phyloP scores from a whole-genome alignment of 1,140 invertebrate genomes.

The Pseudomyrmex sp. region DNA sequence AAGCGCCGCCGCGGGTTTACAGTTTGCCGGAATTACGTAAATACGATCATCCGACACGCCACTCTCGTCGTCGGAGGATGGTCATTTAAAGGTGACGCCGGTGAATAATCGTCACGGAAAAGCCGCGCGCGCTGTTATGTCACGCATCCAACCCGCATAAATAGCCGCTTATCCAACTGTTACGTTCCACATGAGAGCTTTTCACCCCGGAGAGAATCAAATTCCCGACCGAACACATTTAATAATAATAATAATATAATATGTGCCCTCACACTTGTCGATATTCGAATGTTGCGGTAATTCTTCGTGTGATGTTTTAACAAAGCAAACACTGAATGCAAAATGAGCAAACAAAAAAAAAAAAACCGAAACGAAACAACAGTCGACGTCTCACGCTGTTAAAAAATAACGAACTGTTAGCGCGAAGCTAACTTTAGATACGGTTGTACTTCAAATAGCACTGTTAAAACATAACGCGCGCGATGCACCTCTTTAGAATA shows the following conservation, averaged over 20 bases:
- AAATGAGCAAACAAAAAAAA: too few relatives aligned
- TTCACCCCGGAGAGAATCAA: background rate
- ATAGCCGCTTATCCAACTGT: background rate
- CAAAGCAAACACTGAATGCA: too few relatives aligned
- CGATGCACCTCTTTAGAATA: too few relatives aligned
- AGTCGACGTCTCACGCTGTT: too few relatives aligned
- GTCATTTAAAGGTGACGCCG: conserved; percentile 48
- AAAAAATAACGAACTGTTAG: too few relatives aligned
- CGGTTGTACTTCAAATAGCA: too few relatives aligned
- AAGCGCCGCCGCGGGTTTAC: conserved; percentile 9
- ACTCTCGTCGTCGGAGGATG: background rate
- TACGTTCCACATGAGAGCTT: background rate
- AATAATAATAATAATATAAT: background rate
- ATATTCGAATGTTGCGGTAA: too few relatives aligned
- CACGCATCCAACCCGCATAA: conserved; percentile 18
- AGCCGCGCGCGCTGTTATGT: conserved; percentile 8
- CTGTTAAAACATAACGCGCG: too few relatives aligned
- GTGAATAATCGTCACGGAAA: conserved; percentile 48
- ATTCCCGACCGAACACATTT: background rate
- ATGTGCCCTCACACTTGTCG: too few relatives aligned
- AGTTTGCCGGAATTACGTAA: conserved; percentile 46
- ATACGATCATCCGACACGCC: background rate
- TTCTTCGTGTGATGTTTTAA: too few relatives aligned
- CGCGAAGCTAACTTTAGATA: too few relatives aligned
- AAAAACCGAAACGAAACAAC: too few relatives aligned